These are phyloP conservation scores for Lymantria monacha DNA, from an alignment of 2,888 invertebrate species.

Conservation along the genomic window DNA sequence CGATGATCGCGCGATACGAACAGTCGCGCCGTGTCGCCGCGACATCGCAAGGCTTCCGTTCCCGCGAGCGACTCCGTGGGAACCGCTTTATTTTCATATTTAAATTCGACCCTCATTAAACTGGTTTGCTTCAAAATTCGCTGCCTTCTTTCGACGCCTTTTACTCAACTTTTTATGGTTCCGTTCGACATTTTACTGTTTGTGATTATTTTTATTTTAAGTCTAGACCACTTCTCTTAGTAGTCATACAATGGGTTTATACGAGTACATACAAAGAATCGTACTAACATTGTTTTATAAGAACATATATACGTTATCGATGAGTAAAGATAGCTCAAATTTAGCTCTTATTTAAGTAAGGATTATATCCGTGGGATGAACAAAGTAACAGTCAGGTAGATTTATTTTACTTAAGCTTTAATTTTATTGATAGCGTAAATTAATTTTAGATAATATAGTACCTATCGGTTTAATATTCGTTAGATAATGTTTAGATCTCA, in stretches of 20 bases:
- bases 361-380: conserved; percentile 5
- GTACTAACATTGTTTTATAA: conserved; percentile 54
- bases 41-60: conserved; percentile 72
- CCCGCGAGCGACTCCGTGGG: conserved; percentile 80
- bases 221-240: conserved; percentile 63
- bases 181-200: conserved; percentile 79
- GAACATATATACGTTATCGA: conserved; percentile 30
- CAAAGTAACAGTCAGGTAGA: background rate
- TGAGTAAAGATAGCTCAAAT: conserved; percentile 26
- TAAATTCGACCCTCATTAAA: conserved; percentile 83
- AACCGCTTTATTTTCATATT: conserved; percentile 80
- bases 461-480: conserved; percentile 47
- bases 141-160: conserved; percentile 82
- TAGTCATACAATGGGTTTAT: conserved; percentile 54
- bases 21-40: conserved; percentile 48
- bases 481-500: conserved; percentile 58
- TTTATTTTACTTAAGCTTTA: conserved; percentile 31
- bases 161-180: conserved; percentile 81
- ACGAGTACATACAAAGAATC: conserved; percentile 52
- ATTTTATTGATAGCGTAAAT: conserved; percentile 21
- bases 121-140: conserved; percentile 80
- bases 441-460: conserved; percentile 37
- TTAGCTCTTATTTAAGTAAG: conserved; percentile 12
- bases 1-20: conserved; percentile 44
- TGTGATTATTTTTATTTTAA: conserved; percentile 61